Percentiles rank a stretch among this genome's conserved stretches.
phyloP scores from a whole-genome alignment of 2,888 invertebrate genomes.

The Diarsia rubi region DNA sequence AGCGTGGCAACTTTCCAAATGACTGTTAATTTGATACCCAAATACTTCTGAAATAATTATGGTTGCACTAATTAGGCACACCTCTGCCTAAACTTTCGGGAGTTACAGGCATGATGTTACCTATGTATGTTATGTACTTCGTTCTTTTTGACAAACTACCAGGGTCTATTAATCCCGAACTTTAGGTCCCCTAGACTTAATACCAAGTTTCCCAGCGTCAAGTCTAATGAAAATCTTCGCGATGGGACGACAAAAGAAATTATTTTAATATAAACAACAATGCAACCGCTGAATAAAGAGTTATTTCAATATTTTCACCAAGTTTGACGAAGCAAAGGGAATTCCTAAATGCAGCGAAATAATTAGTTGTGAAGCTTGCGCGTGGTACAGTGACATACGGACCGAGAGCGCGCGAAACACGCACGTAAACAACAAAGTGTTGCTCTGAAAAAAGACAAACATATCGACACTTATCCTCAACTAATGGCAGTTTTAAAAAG shows the following conservation, averaged over 20 bases:
- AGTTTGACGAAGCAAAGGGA: slow-evolving; percentile 85
- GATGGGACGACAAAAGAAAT: slow-evolving; percentile 64
- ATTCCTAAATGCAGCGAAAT: slow-evolving; percentile 87
- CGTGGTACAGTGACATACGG: slow-evolving; percentile 68
- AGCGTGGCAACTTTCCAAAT: neutral
- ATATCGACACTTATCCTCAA: too few relatives aligned
- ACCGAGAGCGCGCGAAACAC: too few relatives aligned
- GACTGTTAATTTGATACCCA: neutral
- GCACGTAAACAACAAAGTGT: too few relatives aligned
- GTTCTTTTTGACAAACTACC: neutral
- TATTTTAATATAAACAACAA: slow-evolving; percentile 74
- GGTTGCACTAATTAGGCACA: too few relatives aligned
- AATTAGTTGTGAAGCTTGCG: slow-evolving; percentile 84
- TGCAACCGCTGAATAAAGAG: slow-evolving; percentile 65
- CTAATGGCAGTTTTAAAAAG: too few relatives aligned
- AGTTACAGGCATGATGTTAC: too few relatives aligned
- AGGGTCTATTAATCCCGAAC: slow-evolving; percentile 1
- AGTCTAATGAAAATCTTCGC: slow-evolving; percentile 39
- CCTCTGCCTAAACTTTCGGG: too few relatives aligned
- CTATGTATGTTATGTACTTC: neutral
- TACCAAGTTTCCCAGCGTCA: slow-evolving; percentile 8
- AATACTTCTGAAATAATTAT: neutral
- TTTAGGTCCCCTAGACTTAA: slow-evolving; percentile 11
- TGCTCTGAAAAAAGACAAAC: too few relatives aligned
- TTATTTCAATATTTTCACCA: slow-evolving; percentile 85